These are phyloP conservation scores for Alosa sapidissima DNA, from an alignment of 2,797 vertebrate genomes.

Conservation along the genomic window DNA sequence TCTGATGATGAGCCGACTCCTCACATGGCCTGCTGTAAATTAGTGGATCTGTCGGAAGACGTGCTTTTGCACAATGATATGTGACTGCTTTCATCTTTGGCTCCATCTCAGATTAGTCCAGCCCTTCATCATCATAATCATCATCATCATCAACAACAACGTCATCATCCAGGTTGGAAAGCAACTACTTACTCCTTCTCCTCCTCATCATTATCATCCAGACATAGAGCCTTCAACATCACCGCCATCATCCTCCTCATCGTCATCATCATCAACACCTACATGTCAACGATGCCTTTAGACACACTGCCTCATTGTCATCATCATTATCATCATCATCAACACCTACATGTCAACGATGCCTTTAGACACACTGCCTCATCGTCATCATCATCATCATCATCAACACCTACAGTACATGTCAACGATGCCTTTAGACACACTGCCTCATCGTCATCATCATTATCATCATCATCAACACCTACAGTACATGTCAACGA, in stretches of 20 bases:
- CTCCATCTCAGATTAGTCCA: not conserved
- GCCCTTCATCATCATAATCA: not conserved
- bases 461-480: too few species aligned
- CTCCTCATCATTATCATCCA: not conserved
- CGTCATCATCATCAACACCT: not conserved
- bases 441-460: too few species aligned
- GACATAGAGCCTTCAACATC: too few species aligned
- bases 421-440: too few species aligned
- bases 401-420: too few species aligned
- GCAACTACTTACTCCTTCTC: not conserved
- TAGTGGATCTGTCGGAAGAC: not conserved
- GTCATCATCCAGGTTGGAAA: not conserved
- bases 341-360: too few species aligned
- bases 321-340: not conserved
- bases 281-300: too few species aligned
- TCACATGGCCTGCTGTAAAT: conserved; percentile 10
- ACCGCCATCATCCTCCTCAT: not conserved
- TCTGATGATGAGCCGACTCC: not conserved
- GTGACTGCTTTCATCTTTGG: not conserved
- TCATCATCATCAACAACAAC: not conserved
- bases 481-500: too few species aligned
- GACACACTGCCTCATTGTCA: not conserved
- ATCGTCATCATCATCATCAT: too few species aligned
- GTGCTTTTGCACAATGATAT: not conserved
- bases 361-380: not conserved